A percentile compares a stretch with the other conserved stretches of the same genome.
Evolutionary conservation across 2,888 invertebrate genomes (phyloP).

Genomic region (Cloeon dipterum): DNA sequence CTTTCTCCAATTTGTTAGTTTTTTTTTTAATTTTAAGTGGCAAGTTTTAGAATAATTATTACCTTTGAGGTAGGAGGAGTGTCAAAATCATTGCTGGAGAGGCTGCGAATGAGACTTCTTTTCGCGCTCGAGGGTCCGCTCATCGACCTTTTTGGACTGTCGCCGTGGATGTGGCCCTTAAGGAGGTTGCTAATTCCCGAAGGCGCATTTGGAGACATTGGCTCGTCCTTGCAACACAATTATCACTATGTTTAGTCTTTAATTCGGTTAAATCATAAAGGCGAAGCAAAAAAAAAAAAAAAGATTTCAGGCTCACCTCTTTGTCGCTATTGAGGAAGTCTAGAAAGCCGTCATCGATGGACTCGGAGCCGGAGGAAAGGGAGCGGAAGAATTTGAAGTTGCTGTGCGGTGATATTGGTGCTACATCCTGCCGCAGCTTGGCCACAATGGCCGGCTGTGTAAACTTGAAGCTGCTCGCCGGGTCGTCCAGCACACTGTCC

Average conservation of each 20-base stretch:
- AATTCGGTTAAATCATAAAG: too few relatives aligned
- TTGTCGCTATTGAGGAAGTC: slow-evolving; percentile 35
- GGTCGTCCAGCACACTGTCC: too few relatives aligned
- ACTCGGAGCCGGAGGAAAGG: slow-evolving; percentile 25
- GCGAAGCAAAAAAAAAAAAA: neutral
- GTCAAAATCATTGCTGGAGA: slow-evolving; percentile 8
- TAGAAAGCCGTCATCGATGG: slow-evolving; percentile 38
- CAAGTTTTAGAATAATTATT: too few relatives aligned
- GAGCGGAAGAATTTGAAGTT: slow-evolving; percentile 19
- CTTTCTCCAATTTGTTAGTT: too few relatives aligned
- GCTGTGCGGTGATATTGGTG: neutral
- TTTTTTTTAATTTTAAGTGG: too few relatives aligned
- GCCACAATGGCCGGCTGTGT: slow-evolving; percentile 9
- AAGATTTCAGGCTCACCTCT: neutral
- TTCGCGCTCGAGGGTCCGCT: slow-evolving; percentile 8
- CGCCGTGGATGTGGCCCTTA: slow-evolving; percentile 23
- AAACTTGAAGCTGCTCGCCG: neutral
- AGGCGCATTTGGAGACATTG: too few relatives aligned
- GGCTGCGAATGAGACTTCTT: slow-evolving; percentile 3
- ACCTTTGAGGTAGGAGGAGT: slow-evolving; percentile 9
- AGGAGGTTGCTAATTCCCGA: slow-evolving; percentile 31
- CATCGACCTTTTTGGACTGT: slow-evolving; percentile 8
- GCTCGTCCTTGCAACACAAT: too few relatives aligned
- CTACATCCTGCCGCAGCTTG: slow-evolving; percentile 1
- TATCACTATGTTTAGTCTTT: too few relatives aligned